These are phyloP conservation scores for Lithophane semibrunnea DNA, from an alignment of 2,888 invertebrate species.

Conservation along the genomic window DNA sequence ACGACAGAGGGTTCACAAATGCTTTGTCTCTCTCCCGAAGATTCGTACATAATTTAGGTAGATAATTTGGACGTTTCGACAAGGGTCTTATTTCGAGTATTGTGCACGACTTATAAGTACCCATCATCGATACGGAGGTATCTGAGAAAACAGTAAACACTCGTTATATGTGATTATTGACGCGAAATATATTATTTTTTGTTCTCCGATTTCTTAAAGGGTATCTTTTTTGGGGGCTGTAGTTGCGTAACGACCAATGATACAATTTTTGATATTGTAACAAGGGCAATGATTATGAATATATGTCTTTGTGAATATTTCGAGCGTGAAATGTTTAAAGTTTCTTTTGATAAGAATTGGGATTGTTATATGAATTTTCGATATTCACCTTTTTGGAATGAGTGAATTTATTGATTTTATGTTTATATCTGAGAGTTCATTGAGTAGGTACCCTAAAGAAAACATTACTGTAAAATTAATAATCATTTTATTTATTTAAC, in stretches of 20 bases:
- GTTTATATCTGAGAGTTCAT: background rate
- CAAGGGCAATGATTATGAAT: slow-evolving; percentile 38
- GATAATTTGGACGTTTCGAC: slow-evolving; percentile 56
- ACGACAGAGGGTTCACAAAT: slow-evolving; percentile 51
- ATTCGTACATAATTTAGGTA: slow-evolving; percentile 52
- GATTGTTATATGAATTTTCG: slow-evolving; percentile 17
- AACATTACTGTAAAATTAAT: background rate
- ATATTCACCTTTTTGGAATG: slow-evolving; percentile 5
- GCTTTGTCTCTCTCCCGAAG: slow-evolving; percentile 56
- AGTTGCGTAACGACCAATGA: slow-evolving; percentile 61
- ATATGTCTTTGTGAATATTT: slow-evolving; percentile 39
- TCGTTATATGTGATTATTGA: slow-evolving; percentile 73
- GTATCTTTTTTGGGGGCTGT: slow-evolving; percentile 48
- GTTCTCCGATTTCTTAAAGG: slow-evolving; percentile 53
- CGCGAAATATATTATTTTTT: slow-evolving; percentile 66
- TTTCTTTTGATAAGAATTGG: slow-evolving; percentile 27
- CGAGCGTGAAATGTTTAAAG: slow-evolving; percentile 37
- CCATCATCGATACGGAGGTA: slow-evolving; percentile 51
- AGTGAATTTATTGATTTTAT: background rate
- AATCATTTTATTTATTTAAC: no score
- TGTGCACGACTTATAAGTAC: slow-evolving; percentile 51
- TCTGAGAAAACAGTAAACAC: slow-evolving; percentile 65
- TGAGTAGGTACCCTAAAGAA: background rate
- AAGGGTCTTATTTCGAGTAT: slow-evolving; percentile 49
- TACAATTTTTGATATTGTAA: slow-evolving; percentile 44